These are phyloP conservation scores for Lithobates sylvaticus DNA, from an alignment of 2,797 vertebrate genomes.

Conservation along the genomic window DNA sequence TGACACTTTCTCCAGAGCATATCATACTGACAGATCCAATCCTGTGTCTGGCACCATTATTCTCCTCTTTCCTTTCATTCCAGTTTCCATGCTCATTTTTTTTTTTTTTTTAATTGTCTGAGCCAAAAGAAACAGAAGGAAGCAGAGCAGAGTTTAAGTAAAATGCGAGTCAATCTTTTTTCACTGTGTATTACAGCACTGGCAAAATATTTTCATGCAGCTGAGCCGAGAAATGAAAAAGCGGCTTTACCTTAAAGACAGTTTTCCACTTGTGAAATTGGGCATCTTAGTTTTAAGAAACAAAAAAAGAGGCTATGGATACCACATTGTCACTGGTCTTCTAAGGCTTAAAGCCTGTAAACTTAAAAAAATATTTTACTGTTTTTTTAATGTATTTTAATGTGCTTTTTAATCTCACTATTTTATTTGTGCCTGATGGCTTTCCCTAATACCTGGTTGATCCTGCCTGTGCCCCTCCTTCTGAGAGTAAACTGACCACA, in stretches of 20 bases:
- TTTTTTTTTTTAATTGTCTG: constrained; percentile 61
- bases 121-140: constrained; percentile 75
- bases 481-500: too few relatives aligned
- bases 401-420: too few relatives aligned
- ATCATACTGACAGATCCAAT: constrained; percentile 73
- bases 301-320: neutral
- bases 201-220: constrained; percentile 72
- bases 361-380: too few relatives aligned
- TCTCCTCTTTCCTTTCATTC: constrained; percentile 68
- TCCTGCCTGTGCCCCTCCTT: too few relatives aligned
- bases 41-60: constrained; percentile 67
- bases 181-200: constrained; percentile 72
- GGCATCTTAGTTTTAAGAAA: neutral
- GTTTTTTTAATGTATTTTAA: too few relatives aligned
- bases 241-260: neutral
- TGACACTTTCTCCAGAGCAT: constrained; percentile 69
- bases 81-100: constrained; percentile 65
- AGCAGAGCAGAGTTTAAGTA: constrained; percentile 70
- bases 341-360: too few relatives aligned
- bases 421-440: too few relatives aligned
- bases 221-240: constrained; percentile 65
- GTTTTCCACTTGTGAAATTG: constrained; percentile 1
- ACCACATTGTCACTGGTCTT: too few relatives aligned
- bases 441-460: too few relatives aligned
- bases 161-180: constrained; percentile 70